Evolutionary conservation across 2,797 vertebrate species (phyloP).

Genomic region (Thalassophryne amazonica): DNA sequence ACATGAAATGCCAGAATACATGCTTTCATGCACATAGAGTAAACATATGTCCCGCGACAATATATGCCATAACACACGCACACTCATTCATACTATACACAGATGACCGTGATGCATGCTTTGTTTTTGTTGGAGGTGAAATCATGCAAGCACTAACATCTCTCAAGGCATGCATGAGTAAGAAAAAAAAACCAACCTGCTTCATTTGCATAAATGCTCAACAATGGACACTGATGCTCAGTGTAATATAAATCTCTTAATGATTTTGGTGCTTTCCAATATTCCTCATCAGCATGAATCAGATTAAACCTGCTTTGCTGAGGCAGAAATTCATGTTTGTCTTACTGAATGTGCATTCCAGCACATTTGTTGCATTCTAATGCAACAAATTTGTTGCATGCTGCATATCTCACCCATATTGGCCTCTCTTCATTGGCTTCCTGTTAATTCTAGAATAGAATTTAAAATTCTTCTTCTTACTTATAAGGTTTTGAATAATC

Average conservation of each 20-base stretch:
- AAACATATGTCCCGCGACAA: no score
- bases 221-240: slow-evolving; percentile 53
- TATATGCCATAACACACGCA: no score
- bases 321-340: slow-evolving; percentile 25
- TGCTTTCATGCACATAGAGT: slow-evolving; percentile 17
- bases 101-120: slow-evolving; percentile 34
- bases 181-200: slow-evolving; percentile 50
- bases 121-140: slow-evolving; percentile 56
- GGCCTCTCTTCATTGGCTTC: no score
- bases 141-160: slow-evolving; percentile 56
- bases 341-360: slow-evolving; percentile 5
- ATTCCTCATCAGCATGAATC: slow-evolving; percentile 24
- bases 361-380: slow-evolving; percentile 2
- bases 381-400: not conserved
- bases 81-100: not conserved
- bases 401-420: no score
- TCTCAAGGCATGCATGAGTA: slow-evolving; percentile 69
- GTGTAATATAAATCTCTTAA: slow-evolving; percentile 45
- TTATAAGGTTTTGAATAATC: no score
- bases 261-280: slow-evolving; percentile 19
- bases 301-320: slow-evolving; percentile 33
- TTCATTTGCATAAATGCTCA: slow-evolving; percentile 69
- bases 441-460: no score
- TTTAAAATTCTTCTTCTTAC: no score
- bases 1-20: not conserved